Conservation (phyloP, 1,140 invertebrate species). For the Drosophila novamexicana region DNA sequence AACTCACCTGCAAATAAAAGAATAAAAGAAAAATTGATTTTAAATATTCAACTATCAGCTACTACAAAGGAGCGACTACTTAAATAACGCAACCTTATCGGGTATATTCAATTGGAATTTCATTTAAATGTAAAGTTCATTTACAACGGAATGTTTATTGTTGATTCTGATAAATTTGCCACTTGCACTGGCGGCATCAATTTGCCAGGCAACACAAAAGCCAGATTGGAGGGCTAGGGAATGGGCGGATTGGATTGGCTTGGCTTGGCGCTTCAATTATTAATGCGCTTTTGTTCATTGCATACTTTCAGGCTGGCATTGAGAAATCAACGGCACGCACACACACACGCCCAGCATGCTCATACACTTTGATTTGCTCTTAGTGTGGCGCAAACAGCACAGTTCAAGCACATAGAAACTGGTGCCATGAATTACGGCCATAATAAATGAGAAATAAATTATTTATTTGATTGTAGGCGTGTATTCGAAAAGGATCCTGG, state of each 20-base stretch:
- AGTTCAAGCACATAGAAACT: conserved; percentile 22
- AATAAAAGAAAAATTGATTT: conserved; percentile 37
- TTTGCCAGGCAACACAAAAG: conserved; percentile 30
- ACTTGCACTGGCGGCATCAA: conserved; percentile 54
- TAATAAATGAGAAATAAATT: conserved; percentile 26
- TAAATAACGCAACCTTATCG: conserved; percentile 49
- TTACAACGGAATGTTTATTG: conserved; percentile 27
- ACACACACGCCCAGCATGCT: conserved; percentile 31
- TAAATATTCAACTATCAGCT: conserved; percentile 20
- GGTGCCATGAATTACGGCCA: conserved; percentile 22
- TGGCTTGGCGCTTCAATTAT: conserved; percentile 59
- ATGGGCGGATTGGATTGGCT: neutral
- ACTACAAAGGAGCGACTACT: neutral
- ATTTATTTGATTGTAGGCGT: conserved; percentile 9
- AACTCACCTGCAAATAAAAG: conserved; percentile 60
- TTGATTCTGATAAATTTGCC: conserved; percentile 53
- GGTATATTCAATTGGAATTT: conserved; percentile 70
- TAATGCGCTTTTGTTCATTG: conserved; percentile 77
- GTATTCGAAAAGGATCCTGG: conserved; percentile 6
- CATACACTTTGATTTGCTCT: conserved; percentile 44
- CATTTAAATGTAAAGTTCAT: conserved; percentile 58
- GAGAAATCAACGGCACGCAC: conserved; percentile 65
- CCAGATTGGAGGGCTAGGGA: neutral
- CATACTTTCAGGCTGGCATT: conserved; percentile 74
- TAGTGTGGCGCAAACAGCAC: conserved; percentile 12